Evolutionary conservation across 2,113 vertebrate genomes (phyloP).

Genomic region (Notarius quadriscutis): DNA sequence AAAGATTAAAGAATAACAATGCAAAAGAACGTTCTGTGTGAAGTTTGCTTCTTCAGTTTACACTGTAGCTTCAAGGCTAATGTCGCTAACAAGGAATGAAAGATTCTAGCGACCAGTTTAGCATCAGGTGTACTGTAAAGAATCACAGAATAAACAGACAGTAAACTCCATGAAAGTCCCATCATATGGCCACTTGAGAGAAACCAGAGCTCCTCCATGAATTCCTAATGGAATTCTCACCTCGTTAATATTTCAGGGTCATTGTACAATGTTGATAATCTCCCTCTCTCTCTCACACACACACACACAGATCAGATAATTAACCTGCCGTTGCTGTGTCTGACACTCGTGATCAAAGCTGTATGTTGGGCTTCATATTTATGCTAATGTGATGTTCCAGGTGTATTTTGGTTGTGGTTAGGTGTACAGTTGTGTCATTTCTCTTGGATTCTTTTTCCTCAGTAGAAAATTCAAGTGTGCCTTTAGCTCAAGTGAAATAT

Average conservation of each 20-base stretch:
- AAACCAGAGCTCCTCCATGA: neutral
- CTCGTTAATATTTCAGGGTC: slow-evolving; percentile 1
- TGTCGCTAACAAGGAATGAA: neutral
- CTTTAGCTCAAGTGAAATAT: neutral
- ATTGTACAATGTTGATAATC: neutral
- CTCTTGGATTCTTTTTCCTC: neutral
- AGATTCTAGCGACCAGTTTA: neutral
- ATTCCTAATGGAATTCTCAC: neutral
- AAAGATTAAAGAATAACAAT: neutral
- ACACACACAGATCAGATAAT: neutral
- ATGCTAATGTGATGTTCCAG: neutral
- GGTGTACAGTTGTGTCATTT: neutral
- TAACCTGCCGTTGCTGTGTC: no score
- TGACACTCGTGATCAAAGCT: neutral
- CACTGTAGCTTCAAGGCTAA: neutral
- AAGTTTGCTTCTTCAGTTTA: neutral
- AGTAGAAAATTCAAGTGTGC: neutral
- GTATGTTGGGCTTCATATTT: neutral
- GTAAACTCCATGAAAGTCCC: neutral
- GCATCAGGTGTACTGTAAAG: neutral
- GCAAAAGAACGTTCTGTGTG: neutral
- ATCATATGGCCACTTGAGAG: neutral
- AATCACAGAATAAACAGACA: neutral
- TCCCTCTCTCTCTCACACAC: neutral
- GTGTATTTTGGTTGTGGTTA: neutral